Evolutionary conservation across 2,797 vertebrate genomes (phyloP).

Genomic region (Parauchenoglanis ngamensis): DNA sequence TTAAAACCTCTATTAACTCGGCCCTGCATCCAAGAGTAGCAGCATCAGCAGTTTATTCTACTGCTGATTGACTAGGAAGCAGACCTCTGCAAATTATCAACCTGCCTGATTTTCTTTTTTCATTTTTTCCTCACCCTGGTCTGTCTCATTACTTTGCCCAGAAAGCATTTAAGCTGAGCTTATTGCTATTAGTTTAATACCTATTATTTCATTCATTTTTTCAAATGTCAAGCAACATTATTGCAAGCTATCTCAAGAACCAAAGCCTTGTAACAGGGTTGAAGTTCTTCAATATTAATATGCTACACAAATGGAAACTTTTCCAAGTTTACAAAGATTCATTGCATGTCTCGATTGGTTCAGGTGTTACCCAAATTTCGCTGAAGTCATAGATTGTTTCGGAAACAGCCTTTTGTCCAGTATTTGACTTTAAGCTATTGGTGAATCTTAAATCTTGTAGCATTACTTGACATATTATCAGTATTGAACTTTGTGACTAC

Average conservation of each 20-base stretch:
- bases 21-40: neutral
- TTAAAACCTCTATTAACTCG: neutral
- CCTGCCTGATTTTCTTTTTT: conserved; percentile 24
- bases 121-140: neutral
- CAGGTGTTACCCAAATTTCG: neutral
- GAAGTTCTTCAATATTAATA: conserved; percentile 8
- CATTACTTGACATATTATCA: neutral
- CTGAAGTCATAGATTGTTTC: neutral
- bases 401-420: neutral
- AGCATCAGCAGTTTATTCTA: neutral
- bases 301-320: neutral
- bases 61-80: neutral
- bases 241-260: neutral
- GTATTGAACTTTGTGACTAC: neutral
- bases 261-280: neutral
- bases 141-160: conserved; percentile 46
- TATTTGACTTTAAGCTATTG: neutral
- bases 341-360: neutral
- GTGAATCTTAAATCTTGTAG: neutral
- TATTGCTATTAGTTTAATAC: conserved; percentile 57
- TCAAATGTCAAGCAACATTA: conserved; percentile 60
- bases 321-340: neutral
- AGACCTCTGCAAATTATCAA: conserved; percentile 51
- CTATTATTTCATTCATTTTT: conserved; percentile 66
- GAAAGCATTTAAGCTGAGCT: conserved; percentile 49